Evolutionary conservation across 2,888 invertebrate species (phyloP).

Genomic region (Omphaloscelis lunosa): DNA sequence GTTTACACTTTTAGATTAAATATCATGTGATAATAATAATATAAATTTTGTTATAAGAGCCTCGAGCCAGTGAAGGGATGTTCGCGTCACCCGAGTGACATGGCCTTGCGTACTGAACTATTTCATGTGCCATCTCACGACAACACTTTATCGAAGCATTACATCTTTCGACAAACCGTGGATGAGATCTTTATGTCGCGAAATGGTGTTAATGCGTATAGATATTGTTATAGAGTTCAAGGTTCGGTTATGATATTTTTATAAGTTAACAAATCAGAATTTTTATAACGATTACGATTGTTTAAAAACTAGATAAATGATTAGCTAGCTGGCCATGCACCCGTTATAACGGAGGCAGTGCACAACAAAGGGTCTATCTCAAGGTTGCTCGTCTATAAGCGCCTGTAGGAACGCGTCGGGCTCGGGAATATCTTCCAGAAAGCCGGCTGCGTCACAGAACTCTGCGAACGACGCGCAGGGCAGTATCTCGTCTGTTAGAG

Average conservation of each 20-base stretch:
- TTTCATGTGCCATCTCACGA: constrained; percentile 67
- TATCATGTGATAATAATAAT: constrained; percentile 23
- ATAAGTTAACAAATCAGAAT: neutral
- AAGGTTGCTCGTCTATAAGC: constrained; percentile 82
- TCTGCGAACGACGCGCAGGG: constrained; percentile 97
- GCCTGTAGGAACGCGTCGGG: constrained; percentile 89
- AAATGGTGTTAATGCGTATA: constrained; percentile 30
- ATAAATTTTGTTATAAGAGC: constrained; percentile 17
- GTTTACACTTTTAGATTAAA: constrained; percentile 54
- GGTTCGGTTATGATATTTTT: constrained; percentile 2
- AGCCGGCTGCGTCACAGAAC: constrained; percentile 97
- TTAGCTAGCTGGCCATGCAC: constrained; percentile 77
- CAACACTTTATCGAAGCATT: constrained; percentile 53
- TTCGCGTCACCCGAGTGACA: constrained; percentile 61
- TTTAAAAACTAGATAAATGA: neutral
- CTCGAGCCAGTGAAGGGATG: constrained; percentile 74
- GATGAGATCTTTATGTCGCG: constrained; percentile 37
- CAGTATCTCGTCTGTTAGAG: constrained; percentile 96
- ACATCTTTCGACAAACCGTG: constrained; percentile 51
- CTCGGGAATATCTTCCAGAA: constrained; percentile 92
- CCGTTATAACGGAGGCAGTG: constrained; percentile 79
- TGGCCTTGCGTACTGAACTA: constrained; percentile 69
- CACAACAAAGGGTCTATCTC: constrained; percentile 76
- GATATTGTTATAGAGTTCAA: constrained; percentile 8
- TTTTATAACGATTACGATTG: neutral